A percentile compares a stretch with the other conserved stretches of the same genome.
Evolutionary conservation across 2,113 vertebrate genomes (phyloP).

Genomic region (Chaenocephalus aceratus): DNA sequence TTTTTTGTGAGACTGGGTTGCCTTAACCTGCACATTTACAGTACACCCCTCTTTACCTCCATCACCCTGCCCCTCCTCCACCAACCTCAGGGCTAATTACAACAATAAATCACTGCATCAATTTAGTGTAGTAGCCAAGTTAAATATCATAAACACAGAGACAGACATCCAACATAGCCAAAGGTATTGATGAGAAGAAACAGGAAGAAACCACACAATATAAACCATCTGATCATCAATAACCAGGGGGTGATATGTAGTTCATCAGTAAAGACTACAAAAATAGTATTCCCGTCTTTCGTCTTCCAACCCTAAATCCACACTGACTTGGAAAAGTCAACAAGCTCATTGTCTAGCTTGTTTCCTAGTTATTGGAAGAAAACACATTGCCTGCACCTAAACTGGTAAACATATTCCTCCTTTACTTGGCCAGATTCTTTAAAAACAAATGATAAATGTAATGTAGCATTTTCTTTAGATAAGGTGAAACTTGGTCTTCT

Average conservation of each 20-base stretch:
- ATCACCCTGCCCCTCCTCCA: conserved; percentile 7
- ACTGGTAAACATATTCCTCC: not conserved
- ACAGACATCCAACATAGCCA: conserved; percentile 25
- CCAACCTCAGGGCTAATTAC: conserved; percentile 25
- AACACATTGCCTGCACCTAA: not conserved
- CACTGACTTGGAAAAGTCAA: not conserved
- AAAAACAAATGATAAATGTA: not conserved
- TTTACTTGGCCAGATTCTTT: not conserved
- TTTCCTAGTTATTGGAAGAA: not conserved
- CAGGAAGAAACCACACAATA: conserved; percentile 46
- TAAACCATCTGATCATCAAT: conserved; percentile 43
- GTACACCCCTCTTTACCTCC: not conserved
- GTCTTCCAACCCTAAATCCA: not conserved
- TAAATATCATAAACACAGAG: conserved; percentile 10
- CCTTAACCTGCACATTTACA: not conserved
- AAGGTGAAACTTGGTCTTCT: not conserved
- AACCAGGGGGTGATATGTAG: not conserved
- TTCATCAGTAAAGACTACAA: not conserved
- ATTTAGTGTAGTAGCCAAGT: conserved; percentile 12
- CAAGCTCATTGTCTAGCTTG: not conserved
- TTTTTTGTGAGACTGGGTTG: too few species aligned
- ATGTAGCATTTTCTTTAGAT: not conserved
- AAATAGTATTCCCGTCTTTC: not conserved
- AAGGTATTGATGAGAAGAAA: conserved; percentile 18
- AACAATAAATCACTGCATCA: conserved; percentile 58